Conservation (phyloP, 2,113 vertebrate species). For the Emydura subglobosa region DNA sequence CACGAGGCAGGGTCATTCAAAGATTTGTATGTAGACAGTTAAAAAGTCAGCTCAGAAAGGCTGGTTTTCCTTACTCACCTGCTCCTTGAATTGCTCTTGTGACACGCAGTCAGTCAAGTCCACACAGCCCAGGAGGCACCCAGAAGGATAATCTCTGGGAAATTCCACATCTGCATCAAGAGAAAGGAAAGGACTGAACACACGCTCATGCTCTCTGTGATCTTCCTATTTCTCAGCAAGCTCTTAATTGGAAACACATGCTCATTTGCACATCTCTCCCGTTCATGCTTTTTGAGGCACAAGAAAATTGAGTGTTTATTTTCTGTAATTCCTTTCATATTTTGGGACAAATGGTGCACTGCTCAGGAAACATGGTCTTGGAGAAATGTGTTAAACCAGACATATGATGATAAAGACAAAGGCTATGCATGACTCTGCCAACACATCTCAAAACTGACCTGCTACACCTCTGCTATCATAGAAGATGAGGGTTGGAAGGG, state of each 20-base stretch:
- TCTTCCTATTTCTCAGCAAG: not conserved
- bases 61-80: slow-evolving; percentile 82
- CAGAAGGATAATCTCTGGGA: slow-evolving; percentile 92
- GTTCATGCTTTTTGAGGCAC: not conserved
- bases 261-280: not conserved
- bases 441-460: not conserved
- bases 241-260: slow-evolving; percentile 18
- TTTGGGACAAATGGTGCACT: not conserved
- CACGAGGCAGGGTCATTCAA: rapidly evolving
- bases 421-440: no score
- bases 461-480: not conserved
- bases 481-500: no score
- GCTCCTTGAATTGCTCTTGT: slow-evolving; percentile 91
- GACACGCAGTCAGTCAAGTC: slow-evolving; percentile 90
- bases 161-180: slow-evolving; percentile 86
- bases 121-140: slow-evolving; percentile 93
- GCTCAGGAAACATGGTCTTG: not conserved
- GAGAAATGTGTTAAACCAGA: not conserved
- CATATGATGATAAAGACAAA: not conserved
- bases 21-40: not conserved
- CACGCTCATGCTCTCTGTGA: not conserved
- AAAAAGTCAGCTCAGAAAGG: not conserved
- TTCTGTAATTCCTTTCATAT: not conserved
- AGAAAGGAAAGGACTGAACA: slow-evolving; percentile 41
- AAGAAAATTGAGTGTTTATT: slow-evolving; percentile 16